Evolutionary conservation across 1,140 invertebrate species (phyloP).

Genomic region (Drosophila malerkotliana): DNA sequence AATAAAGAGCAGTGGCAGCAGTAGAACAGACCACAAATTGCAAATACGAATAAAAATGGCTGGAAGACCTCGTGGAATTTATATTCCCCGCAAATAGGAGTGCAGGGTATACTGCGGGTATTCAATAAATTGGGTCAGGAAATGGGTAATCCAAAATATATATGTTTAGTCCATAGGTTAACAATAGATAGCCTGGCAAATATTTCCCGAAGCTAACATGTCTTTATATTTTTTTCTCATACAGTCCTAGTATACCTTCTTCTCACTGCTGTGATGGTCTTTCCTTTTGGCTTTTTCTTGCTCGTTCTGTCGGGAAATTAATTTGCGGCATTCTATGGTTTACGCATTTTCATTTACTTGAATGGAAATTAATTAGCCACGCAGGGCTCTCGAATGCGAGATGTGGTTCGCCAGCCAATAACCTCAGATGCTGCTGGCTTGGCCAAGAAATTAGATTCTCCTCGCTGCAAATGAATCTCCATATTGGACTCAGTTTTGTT

Average conservation of each 20-base stretch:
- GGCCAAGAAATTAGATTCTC: slow-evolving; percentile 39
- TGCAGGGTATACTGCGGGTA: slow-evolving; percentile 14
- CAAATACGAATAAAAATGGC: slow-evolving; percentile 65
- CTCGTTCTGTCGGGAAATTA: slow-evolving; percentile 24
- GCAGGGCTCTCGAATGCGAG: slow-evolving; percentile 35
- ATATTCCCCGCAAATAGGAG: slow-evolving; percentile 56
- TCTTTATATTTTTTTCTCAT: background rate
- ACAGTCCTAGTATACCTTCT: background rate
- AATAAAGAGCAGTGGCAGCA: slow-evolving; percentile 56
- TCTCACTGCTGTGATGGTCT: slow-evolving; percentile 20
- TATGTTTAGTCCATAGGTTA: background rate
- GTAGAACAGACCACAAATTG: slow-evolving; percentile 47
- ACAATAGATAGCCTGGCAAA: no score
- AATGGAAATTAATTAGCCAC: slow-evolving; percentile 77
- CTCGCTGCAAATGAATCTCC: slow-evolving; percentile 33
- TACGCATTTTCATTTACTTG: slow-evolving; percentile 53
- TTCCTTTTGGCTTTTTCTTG: background rate
- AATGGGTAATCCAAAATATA: background rate
- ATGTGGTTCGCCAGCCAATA: slow-evolving; percentile 30
- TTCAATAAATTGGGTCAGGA: background rate
- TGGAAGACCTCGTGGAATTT: slow-evolving; percentile 53
- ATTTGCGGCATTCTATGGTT: slow-evolving; percentile 37
- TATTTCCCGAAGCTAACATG: background rate
- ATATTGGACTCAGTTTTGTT: slow-evolving; percentile 5
- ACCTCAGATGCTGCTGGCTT: slow-evolving; percentile 27